phyloP scores from a whole-genome alignment of 1,140 invertebrate genomes.

The Heliconius eleuchia region DNA sequence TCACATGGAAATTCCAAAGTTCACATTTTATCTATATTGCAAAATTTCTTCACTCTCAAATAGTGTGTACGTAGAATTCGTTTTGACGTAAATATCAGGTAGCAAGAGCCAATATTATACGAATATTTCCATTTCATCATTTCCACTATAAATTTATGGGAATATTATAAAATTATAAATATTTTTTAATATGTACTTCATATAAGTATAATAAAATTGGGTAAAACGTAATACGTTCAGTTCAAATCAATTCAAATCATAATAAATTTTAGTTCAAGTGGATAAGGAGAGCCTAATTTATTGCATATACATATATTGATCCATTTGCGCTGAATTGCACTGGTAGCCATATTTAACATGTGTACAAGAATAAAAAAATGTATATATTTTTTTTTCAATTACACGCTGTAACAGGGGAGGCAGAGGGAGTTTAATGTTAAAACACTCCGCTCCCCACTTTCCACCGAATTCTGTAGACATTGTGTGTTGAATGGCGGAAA shows the following conservation, averaged over 20 bases:
- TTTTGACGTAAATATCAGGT: neutral
- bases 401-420: neutral
- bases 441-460: neutral
- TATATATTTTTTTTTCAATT: neutral
- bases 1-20: neutral
- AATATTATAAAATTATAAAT: neutral
- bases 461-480: neutral
- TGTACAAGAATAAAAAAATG: too few species aligned
- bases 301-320: neutral
- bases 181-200: neutral
- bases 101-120: neutral
- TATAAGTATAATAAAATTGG: neutral
- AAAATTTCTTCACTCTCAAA: neutral
- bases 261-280: slow-evolving; percentile 3
- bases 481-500: neutral
- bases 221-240: neutral
- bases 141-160: neutral
- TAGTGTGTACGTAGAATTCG: neutral
- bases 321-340: neutral
- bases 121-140: neutral
- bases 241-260: neutral
- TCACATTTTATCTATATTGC: neutral
- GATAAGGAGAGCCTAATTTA: neutral
- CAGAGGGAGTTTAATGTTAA: neutral
- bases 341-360: neutral